Evolutionary conservation across 2,888 invertebrate species (phyloP), one percentile per base, ranked within the genome.

Genomic region (Cataglyphis rosenhaueri): DNA sequence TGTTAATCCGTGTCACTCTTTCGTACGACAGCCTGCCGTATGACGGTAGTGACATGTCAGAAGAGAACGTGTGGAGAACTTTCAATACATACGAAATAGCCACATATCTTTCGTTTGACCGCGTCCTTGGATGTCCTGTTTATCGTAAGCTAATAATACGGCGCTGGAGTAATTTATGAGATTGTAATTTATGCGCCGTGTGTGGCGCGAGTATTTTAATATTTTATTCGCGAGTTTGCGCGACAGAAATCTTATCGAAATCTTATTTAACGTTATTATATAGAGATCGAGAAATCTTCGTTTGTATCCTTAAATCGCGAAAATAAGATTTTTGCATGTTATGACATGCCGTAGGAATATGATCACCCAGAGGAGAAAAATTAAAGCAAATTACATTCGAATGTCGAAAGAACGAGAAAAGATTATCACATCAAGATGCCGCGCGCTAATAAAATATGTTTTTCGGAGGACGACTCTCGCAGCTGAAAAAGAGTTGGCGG

Each of bases 11-110:
- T 55, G 82, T 71, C 70, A 87, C 84, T 65, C 83, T 65, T 73
- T 85, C 78, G 65, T 74, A 81, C 73, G 83, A 83, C 82, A 79
- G 84, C 74, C 81, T 89, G 35, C 38, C 44, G 65, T 38, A 32
- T 12, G 44, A 44, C 44, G 15, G n/a, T 41, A 9, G 55, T 59
- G 25, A 48, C 21, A 59, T 78, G 55, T 78, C 78, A 32, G 41
- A 70, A 21, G 78, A 32, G 70, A 38, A 41, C 38, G 75, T 62
- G 41, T 21, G 10, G 5, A 35, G 61, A 52, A 35, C 48, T 52
- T 55, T 25, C 15, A 81, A 81, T 38, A 35, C n/a, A 21, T 52
- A 75, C 32, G 32, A 71, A n/a, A 55, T 70, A 62, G 32, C 41
- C 32, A 32, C 48, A 35, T 64, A 57, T 64, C 48, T 75, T 64